Conservation (phyloP, 2,888 invertebrate species). For the Blastobasis lacticolella region DNA sequence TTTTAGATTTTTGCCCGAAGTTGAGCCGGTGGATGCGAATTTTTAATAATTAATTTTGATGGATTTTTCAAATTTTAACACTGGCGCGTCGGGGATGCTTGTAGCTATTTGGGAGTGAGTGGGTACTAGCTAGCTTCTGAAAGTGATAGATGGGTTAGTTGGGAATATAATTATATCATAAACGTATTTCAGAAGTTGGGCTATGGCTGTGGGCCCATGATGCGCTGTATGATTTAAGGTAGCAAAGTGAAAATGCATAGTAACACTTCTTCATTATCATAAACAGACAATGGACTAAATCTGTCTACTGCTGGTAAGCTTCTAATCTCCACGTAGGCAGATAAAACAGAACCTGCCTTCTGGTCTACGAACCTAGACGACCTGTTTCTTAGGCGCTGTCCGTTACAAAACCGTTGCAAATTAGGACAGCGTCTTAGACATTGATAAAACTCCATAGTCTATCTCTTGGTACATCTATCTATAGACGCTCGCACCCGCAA, state of each 20-base stretch:
- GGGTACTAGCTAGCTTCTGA: neutral
- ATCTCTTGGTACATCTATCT: neutral
- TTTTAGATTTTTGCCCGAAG: conserved; percentile 5
- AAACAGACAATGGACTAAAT: too few relatives aligned
- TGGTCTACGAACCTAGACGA: too few relatives aligned
- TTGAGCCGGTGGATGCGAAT: neutral
- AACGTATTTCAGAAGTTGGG: too few relatives aligned
- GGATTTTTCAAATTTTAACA: neutral
- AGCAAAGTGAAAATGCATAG: too few relatives aligned
- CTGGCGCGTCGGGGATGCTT: neutral
- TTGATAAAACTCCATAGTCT: neutral
- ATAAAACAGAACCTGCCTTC: too few relatives aligned
- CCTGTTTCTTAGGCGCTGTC: too few relatives aligned
- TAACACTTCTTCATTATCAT: too few relatives aligned
- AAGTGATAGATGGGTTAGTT: neutral
- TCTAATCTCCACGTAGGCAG: too few relatives aligned
- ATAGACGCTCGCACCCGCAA: neutral
- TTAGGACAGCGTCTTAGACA: neutral
- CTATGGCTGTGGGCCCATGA: too few relatives aligned
- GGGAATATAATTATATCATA: too few relatives aligned
- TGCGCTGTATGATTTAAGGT: too few relatives aligned
- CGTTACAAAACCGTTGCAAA: neutral
- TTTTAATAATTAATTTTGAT: neutral
- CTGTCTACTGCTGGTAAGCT: too few relatives aligned
- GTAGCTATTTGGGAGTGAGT: neutral